Evolutionary conservation across 2,797 vertebrate genomes (phyloP), one percentile per base, ranked within the genome.

Genomic region (Diglossa cyanea): DNA sequence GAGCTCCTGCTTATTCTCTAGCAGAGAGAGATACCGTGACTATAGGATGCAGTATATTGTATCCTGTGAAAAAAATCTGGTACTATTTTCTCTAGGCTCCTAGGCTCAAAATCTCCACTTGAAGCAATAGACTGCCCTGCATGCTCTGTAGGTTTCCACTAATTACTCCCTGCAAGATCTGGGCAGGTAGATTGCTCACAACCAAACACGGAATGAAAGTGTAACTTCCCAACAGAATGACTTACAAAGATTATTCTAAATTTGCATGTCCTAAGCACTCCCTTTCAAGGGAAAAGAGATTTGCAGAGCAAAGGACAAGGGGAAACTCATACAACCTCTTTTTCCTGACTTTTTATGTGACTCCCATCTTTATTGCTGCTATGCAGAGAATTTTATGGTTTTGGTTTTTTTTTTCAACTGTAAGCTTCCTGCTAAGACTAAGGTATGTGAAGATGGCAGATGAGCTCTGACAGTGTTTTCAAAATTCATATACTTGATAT

Each of bases 91-190:
- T 89, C 28, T 23, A 54, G 47, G 11, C 17, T 72, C 37, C 55
- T 28, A 51, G 35, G 68, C 11, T 48, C 75, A 77, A 68, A 87
- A 92, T 30, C 17, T 54, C 37, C 48, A 1, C 53, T 65, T 92
- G 30, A 72, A 45, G 37, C 26, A 17, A 55, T 1, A 81, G 92
- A 70, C 40, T 79, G 54, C 35, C 85, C 71, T 86, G n/a, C 50
- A 53, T 77, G 70, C 35, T 87, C 80, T 62, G 26, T 61, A 48
- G 68, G 11, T 71, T 89, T 94, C 81, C 6, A 40, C 60, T 81
- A 74, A 92, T 68, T 73, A 90, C 48, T 71, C 73, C 77, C 35
- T 87, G 47, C 66, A 96, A 91, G 77, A 91, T 88, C 75, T 82
- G 63, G 63, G 75, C 82, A 66, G 78, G 54, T 74, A 91, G 45